A percentile compares a stretch with the other conserved stretches of the same genome.
Evolutionary conservation across 2,113 vertebrate species (phyloP).

Genomic region (Salvator merianae): DNA sequence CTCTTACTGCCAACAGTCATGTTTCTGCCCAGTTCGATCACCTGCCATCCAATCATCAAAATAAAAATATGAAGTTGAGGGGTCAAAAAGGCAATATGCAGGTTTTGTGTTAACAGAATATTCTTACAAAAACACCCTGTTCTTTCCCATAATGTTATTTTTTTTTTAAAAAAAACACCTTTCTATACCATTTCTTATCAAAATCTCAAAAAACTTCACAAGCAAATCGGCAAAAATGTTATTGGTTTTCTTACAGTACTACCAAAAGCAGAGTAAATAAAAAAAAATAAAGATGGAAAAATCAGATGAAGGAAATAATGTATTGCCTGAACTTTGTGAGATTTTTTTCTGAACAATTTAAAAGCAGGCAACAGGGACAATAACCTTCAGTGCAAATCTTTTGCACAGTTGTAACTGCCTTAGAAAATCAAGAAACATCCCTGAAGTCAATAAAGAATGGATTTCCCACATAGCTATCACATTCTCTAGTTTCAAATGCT

Average conservation of each 20-base stretch:
- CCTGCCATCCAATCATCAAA: too few species aligned
- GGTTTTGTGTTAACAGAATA: too few species aligned
- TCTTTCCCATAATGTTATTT: too few species aligned
- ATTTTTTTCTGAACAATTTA: conserved; percentile 1
- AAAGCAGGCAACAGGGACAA: neutral
- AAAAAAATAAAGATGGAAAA: neutral
- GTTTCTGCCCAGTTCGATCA: too few species aligned
- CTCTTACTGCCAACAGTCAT: too few species aligned
- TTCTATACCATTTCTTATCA: too few species aligned
- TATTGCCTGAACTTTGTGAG: neutral
- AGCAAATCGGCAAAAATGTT: neutral
- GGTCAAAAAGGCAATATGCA: too few species aligned
- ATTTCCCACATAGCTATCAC: neutral
- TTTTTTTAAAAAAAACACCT: too few species aligned
- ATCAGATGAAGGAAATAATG: neutral
- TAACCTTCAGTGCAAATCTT: neutral
- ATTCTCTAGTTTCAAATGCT: neutral
- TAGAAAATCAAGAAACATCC: conserved; percentile 14
- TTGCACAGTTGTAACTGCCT: neutral
- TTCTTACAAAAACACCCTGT: too few species aligned
- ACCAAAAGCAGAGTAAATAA: too few species aligned
- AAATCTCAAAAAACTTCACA: too few species aligned
- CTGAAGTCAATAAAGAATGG: conserved; percentile 3
- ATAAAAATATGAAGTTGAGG: too few species aligned
- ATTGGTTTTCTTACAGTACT: neutral